Base-by-base conservation (phyloP, 2,797 vertebrate species). In the Sebastes minor region DNA sequence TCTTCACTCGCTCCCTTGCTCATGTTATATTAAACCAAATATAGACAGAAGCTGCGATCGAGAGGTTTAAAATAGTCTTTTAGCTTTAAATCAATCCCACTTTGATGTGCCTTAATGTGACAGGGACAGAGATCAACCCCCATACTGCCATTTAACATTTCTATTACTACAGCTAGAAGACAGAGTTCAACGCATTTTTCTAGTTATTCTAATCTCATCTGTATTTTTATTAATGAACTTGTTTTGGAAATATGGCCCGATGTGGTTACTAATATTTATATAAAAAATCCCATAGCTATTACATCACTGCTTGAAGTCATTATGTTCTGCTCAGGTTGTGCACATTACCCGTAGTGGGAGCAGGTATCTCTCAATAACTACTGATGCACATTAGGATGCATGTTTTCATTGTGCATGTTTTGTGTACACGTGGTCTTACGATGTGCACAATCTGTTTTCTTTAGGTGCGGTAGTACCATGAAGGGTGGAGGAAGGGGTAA, bases 401-500 rank as follows among this genome's bases (percentile, higher is more conserved):
- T 28, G 14, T 64, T 56, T 60, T 60, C 35, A 38, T 0, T 13
- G 35, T 71, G 18, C 8, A 4, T 28, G 14, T 64, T 56, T 60
- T 20, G 4, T 33, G 4, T 18, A 10, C 6, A 52, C 3, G 4
- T 23, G 14, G 18, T 80, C 59, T 71, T 30, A 62, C 4, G 42
- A 9, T 79, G 56, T 78, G 64, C 25, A 55, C 35, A 64, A 77
- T 73, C 59, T 52, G 62, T 65, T 74, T 63, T 30, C 38, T 25
- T 32, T 71, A 96, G 96, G 95, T 96, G 96, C 91, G 94, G 94
- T 97, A 96, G 95, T 96, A 97, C 96, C 96, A 99, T 99, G 98
- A 99, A 99, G 96, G 98, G 97, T 92, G 97, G 96, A 95, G 97
- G 94, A 93, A 96, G 97, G 95, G 97, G 95, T 93, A 99, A 98